Base-by-base conservation (phyloP, 2,113 vertebrate genomes). In the Ictidomys tridecemlineatus region DNA sequence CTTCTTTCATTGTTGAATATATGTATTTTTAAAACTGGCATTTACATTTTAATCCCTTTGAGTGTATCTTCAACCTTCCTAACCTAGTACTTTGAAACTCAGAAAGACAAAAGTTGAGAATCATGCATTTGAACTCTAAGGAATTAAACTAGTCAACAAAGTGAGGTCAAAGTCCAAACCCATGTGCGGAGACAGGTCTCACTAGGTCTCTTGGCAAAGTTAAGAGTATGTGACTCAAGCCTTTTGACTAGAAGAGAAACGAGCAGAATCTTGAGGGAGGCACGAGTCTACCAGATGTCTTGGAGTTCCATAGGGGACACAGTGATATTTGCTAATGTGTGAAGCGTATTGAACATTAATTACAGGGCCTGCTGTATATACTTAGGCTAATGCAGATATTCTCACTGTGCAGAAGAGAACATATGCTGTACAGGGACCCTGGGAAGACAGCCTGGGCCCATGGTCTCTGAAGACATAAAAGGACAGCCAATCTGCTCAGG, bases 301-400 rank as follows among this genome's bases (percentile, higher is more conserved):
- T 80, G 32, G 85, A 65, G 42, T 87, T 97, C 91, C 97, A 95
- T 39, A 89, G 80, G 97, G 97, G 79, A 97, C 91, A 80, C 72
- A 89, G 84, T 97, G 97, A 96, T 98, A 98, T 98, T 98, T 98
- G 92, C 95, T 98, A 95, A 97, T 94, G 91, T 91, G 88, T 86
- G 91, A 93, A 96, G 91, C 2, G 13, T 97, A 97, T 91, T 97
- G 93, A 96, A 56, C 93, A 95, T 98, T 98, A 97, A 98, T 98
- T 98, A 98, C 97, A 97, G 91, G 72, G 94, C 93, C 88, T 91
- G 83, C 80, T 97, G 69, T 97, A 87, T 97, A 95, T 98, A 98
- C 94, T 96, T 94, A 97, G 97, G 92, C 91, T 97, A 94, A 94
- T 93, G 95, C 78, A 85, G 83, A 87, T 84, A 96, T 90, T 87